Evolutionary conservation across 2,113 vertebrate species (phyloP).

Genomic region (Paramormyrops kingsleyae): DNA sequence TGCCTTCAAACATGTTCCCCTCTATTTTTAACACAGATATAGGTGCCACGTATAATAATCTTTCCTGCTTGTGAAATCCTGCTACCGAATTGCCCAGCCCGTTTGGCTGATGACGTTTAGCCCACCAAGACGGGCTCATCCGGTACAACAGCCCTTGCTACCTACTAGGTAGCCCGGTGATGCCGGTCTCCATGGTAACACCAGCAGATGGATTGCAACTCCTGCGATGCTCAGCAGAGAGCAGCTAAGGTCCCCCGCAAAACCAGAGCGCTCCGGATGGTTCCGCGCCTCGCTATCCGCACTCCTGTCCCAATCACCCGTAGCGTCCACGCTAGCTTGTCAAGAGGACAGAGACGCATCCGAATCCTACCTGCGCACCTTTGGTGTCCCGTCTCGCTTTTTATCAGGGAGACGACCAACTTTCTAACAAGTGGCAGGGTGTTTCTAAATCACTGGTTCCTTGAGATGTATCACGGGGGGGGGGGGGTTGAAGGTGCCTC

Average conservation of each 20-base stretch:
- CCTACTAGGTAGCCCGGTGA: slow-evolving; percentile 42
- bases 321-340: background rate
- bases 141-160: slow-evolving; percentile 35
- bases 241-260: slow-evolving; percentile 33
- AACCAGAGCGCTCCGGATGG: slow-evolving; percentile 28
- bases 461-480: background rate
- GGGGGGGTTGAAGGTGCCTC: background rate
- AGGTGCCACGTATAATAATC: background rate
- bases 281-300: slow-evolving; percentile 5
- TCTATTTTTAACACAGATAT: background rate
- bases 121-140: slow-evolving; percentile 37
- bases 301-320: slow-evolving; percentile 17
- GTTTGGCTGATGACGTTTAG: slow-evolving; percentile 27
- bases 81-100: background rate
- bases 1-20: background rate
- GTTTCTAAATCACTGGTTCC: background rate
- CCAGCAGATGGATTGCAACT: slow-evolving; percentile 40
- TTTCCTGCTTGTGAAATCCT: background rate
- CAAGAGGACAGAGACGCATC: too few relatives aligned
- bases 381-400: background rate
- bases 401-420: background rate
- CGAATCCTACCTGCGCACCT: background rate
- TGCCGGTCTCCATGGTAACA: slow-evolving; percentile 48
- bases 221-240: slow-evolving; percentile 33
- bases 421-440: background rate